Percentiles rank a stretch among this genome's conserved stretches.
phyloP scores from a whole-genome alignment of 2,113 vertebrate species.

The Tonatia bakeri region DNA sequence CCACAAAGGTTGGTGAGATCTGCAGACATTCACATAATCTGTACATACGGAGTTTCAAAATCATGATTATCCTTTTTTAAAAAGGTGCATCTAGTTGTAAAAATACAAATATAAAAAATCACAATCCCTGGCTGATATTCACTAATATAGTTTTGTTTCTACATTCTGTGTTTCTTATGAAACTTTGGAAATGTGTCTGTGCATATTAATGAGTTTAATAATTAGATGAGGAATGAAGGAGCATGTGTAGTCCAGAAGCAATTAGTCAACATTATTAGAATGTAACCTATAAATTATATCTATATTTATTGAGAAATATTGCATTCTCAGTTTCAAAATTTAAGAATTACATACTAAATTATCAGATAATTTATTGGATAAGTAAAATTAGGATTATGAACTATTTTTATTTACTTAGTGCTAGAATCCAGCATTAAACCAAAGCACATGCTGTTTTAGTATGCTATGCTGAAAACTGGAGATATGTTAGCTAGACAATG shows the following conservation, averaged over 20 bases:
- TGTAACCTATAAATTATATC: not conserved
- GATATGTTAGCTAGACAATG: not conserved
- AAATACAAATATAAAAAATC: not conserved
- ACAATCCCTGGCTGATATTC: not conserved
- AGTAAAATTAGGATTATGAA: slow-evolving; percentile 33
- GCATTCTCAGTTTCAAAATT: not conserved
- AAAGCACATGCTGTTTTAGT: not conserved
- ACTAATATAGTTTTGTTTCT: slow-evolving; percentile 28
- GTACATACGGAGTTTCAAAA: slow-evolving; percentile 11
- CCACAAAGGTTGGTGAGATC: not conserved
- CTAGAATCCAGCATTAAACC: slow-evolving; percentile 19
- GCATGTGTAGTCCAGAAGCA: slow-evolving; percentile 12
- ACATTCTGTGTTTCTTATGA: not conserved
- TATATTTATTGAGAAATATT: not conserved
- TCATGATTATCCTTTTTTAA: not conserved
- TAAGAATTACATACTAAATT: slow-evolving; percentile 50
- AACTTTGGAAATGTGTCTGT: slow-evolving; percentile 43
- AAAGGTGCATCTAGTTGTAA: not conserved
- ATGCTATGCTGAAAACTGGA: not conserved
- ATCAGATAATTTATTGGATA: slow-evolving; percentile 40
- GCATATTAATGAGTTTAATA: slow-evolving; percentile 57
- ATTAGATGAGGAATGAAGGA: slow-evolving; percentile 29
- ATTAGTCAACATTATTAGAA: slow-evolving; percentile 26
- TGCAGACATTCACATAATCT: not conserved
- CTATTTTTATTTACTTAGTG: slow-evolving; percentile 40